A percentile compares a stretch with the other conserved stretches of the same genome.
phyloP scores from a whole-genome alignment of 2,113 vertebrate species.

The Hymenochirus boettgeri region DNA sequence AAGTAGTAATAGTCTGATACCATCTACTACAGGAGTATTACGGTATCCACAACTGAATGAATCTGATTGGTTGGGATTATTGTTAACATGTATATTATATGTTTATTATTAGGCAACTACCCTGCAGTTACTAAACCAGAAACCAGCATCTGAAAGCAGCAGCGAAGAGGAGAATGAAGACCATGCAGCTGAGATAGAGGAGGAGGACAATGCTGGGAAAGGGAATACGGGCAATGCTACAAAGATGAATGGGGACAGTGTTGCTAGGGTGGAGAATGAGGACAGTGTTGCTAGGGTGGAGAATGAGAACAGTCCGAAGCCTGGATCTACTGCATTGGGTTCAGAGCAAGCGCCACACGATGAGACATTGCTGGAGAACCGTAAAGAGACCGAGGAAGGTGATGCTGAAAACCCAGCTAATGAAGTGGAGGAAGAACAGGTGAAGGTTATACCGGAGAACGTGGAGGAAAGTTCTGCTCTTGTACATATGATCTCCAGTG shows the following conservation, averaged over 20 bases:
- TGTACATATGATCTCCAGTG: constrained; percentile 32
- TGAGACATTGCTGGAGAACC: too few species aligned
- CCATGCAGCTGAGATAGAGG: constrained; percentile 46
- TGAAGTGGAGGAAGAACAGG: background rate
- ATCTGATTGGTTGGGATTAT: too few species aligned
- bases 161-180: constrained; percentile 49
- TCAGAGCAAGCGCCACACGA: too few species aligned
- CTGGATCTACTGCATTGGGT: background rate
- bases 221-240: too few species aligned
- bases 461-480: constrained; percentile 8
- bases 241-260: background rate
- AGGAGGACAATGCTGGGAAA: constrained; percentile 35
- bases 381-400: background rate
- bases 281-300: background rate
- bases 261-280: constrained; percentile 6
- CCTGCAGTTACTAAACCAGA: constrained; percentile 70
- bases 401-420: background rate
- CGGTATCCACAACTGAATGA: too few species aligned
- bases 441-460: constrained; percentile 26
- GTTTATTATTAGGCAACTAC: constrained; percentile 73
- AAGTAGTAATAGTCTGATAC: too few species aligned
- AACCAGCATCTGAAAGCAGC: constrained; percentile 37
- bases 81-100: constrained; percentile 1
- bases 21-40: too few species aligned
- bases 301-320: background rate